A percentile compares a stretch with the other conserved stretches of the same genome.
These are phyloP conservation scores for Thereuonema tuberculata DNA, from an alignment of 1,140 invertebrate species.

Conservation along the genomic window DNA sequence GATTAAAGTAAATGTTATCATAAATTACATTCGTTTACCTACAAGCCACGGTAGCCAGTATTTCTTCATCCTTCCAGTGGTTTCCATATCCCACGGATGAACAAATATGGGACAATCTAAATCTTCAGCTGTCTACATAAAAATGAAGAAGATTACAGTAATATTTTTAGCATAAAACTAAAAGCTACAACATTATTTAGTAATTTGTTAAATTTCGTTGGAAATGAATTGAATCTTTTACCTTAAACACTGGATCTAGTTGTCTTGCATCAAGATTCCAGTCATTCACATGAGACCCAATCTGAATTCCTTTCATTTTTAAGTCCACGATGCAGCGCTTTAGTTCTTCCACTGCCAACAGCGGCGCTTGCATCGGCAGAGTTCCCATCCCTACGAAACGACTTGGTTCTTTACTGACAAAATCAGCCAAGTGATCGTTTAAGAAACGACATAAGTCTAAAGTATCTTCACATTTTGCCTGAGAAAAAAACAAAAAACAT, in stretches of 20 bases:
- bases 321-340: slow-evolving; percentile 37
- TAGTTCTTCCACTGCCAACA: slow-evolving; percentile 40
- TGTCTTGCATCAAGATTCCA: slow-evolving; percentile 43
- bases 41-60: slow-evolving; percentile 50
- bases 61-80: slow-evolving; percentile 37
- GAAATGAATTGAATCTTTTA: too few species aligned
- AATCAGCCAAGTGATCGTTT: slow-evolving; percentile 40
- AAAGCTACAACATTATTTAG: too few species aligned
- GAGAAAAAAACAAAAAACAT: slow-evolving; percentile 2
- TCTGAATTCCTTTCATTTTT: slow-evolving; percentile 41
- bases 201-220: too few species aligned
- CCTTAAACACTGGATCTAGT: slow-evolving; percentile 42
- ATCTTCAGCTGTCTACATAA: slow-evolving; percentile 37
- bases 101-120: slow-evolving; percentile 39
- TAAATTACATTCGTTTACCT: slow-evolving; percentile 33
- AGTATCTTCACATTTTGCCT: slow-evolving; percentile 43
- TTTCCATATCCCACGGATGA: slow-evolving; percentile 48
- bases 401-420: slow-evolving; percentile 34
- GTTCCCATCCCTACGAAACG: slow-evolving; percentile 43
- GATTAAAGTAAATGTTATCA: too few species aligned
- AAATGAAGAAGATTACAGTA: slow-evolving; percentile 11
- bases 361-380: slow-evolving; percentile 42
- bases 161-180: too few species aligned
- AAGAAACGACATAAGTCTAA: slow-evolving; percentile 38
- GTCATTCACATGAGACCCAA: slow-evolving; percentile 46